phyloP scores from a whole-genome alignment of 2,113 vertebrate genomes.

The Pycnonotus jocosus region DNA sequence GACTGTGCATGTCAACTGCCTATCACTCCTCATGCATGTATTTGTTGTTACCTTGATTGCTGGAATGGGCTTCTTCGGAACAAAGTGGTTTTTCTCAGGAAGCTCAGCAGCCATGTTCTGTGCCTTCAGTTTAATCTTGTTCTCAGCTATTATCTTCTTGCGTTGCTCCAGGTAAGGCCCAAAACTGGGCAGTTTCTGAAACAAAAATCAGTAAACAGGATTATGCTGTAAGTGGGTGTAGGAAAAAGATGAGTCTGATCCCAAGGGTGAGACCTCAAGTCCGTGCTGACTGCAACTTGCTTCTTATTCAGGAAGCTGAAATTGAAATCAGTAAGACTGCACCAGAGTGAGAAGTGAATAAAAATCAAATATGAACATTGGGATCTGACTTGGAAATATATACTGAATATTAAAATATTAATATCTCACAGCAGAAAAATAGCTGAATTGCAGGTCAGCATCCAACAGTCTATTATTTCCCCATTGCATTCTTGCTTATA shows the following conservation, averaged over 20 bases:
- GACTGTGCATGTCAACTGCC: conserved; percentile 24
- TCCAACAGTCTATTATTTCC: background rate
- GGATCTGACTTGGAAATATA: conserved; percentile 17
- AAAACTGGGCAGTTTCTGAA: conserved; percentile 86
- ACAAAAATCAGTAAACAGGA: background rate
- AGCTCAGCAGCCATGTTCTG: background rate
- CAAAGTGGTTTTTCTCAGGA: conserved; percentile 31
- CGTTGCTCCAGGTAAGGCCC: conserved; percentile 84
- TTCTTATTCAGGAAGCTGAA: background rate
- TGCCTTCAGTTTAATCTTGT: conserved; percentile 73
- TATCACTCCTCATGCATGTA: background rate
- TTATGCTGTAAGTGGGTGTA: background rate
- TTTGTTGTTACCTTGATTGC: conserved; percentile 80
- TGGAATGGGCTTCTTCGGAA: conserved; percentile 77
- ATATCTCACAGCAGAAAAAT: conserved; percentile 7
- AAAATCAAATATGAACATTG: background rate
- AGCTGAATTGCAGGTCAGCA: conserved; percentile 31
- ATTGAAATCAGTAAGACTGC: background rate
- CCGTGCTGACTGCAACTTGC: background rate
- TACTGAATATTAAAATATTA: conserved; percentile 44
- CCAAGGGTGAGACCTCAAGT: background rate
- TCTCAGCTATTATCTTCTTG: conserved; percentile 77
- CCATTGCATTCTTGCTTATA: background rate
- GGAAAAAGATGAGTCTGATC: background rate
- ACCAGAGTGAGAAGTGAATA: background rate